Evolutionary conservation across 2,888 invertebrate species (phyloP), one percentile per base, ranked within the genome.

Genomic region (Agrotis exclamationis): DNA sequence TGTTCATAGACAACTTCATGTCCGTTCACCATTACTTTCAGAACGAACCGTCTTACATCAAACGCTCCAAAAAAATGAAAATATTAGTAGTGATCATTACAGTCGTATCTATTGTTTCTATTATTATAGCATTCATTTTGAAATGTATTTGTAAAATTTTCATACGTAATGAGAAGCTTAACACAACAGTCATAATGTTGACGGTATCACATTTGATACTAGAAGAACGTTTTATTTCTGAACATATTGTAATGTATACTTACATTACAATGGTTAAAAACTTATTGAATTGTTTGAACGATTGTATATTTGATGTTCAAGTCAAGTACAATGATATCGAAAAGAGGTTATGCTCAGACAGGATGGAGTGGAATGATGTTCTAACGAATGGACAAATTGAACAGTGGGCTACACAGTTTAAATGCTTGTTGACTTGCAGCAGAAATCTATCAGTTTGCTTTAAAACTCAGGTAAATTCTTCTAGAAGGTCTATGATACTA

Each of bases 401-500:
- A 18, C 39, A 16, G 6, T 57, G 60, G 60, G 48, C 69, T 44
- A 14, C 18, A 28, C 39, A 67, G 0, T 79, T 69, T 22, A 45
- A 33, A 62, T 44, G 50, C 39, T 56, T 80, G 13, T 22, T 69
- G n/a, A 64, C 14, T 16, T 74, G 80, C 45, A 63, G 63, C 33
- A 76, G 45, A 22, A 63, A 53, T 9, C 44, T 80, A 11, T 68
- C 74, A 0, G 6, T 2, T 2, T 63, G 48, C 24, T 74, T 54
- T 50, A 63, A 44, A 1, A 11, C 44, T 20, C 74, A 75, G 74
- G 74, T 75, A 65, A 39, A 22, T 18, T 14, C 33, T 16, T 50
- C 7, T 33, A 7, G 7, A 33, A 7, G 7, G 7, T 7, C 7
- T 33, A 33, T 7, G 33, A 33, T 33, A 33, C 28, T 6, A 33